phyloP scores from a whole-genome alignment of 2,113 vertebrate species.

The Sinosuthora webbiana region DNA sequence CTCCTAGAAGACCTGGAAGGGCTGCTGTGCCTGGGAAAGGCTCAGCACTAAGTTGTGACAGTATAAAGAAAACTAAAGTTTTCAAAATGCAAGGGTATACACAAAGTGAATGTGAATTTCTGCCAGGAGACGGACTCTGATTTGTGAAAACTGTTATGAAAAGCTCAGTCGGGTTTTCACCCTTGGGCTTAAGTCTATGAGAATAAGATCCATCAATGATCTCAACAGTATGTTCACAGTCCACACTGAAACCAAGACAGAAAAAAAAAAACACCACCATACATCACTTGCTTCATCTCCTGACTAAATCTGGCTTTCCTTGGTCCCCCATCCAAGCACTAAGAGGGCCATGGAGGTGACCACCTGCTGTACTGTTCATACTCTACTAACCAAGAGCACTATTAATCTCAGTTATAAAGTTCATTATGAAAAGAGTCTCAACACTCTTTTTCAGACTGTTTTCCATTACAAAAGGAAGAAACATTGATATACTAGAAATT shows the following conservation, averaged over 20 bases:
- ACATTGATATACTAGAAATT: background rate
- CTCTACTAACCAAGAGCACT: background rate
- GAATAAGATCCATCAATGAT: background rate
- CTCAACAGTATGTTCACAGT: background rate
- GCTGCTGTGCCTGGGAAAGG: background rate
- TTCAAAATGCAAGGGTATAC: background rate
- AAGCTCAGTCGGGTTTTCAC: background rate
- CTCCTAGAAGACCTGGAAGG: background rate
- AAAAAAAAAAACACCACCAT: background rate
- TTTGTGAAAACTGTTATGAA: background rate
- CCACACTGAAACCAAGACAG: background rate
- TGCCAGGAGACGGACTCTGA: background rate
- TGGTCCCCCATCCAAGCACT: background rate
- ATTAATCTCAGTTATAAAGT: background rate
- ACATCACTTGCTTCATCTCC: background rate
- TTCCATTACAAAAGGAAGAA: background rate
- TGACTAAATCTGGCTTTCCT: background rate
- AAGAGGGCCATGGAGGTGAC: background rate
- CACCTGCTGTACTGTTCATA: background rate
- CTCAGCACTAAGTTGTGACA: background rate
- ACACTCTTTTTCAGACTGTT: background rate
- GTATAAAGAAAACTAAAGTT: background rate
- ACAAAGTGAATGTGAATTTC: slow-evolving; percentile 36
- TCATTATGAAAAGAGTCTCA: background rate
- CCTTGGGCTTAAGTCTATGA: background rate